phyloP scores from a whole-genome alignment of 2,113 vertebrate genomes.

The Rhea americana region DNA sequence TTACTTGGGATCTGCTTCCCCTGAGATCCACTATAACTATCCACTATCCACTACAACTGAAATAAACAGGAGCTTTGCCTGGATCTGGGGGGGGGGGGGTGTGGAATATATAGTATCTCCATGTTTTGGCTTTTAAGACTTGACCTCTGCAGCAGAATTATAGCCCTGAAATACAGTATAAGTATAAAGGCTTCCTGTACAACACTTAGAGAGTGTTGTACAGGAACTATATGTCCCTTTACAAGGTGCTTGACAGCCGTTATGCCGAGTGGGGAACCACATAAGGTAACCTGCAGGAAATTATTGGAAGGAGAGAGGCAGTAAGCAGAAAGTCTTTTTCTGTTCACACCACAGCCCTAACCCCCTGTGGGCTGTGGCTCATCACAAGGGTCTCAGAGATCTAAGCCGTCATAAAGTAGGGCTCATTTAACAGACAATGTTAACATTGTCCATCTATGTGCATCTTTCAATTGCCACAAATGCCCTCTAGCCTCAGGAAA shows the following conservation, averaged over 20 bases:
- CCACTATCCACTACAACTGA: neutral
- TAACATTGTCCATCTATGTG: no score
- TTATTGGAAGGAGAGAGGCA: neutral
- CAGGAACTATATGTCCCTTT: neutral
- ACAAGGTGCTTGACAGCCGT: neutral
- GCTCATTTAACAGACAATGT: no score
- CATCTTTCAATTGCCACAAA: no score
- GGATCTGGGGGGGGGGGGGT: neutral
- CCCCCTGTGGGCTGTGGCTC: no score
- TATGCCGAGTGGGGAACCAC: fast-evolving
- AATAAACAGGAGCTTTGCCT: constrained; percentile 6
- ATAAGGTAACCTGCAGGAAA: neutral
- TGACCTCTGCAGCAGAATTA: neutral
- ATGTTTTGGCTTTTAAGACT: neutral
- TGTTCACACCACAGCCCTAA: neutral
- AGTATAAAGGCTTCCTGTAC: neutral
- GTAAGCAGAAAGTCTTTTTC: neutral
- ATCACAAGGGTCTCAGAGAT: no score
- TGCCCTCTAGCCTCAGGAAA: no score
- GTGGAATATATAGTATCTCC: neutral
- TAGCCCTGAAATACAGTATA: neutral
- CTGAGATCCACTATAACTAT: neutral
- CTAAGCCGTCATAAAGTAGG: no score
- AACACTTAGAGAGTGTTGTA: neutral
- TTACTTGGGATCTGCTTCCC: neutral